phyloP scores from a whole-genome alignment of 2,113 vertebrate species.

The Sebastes schlegelii region DNA sequence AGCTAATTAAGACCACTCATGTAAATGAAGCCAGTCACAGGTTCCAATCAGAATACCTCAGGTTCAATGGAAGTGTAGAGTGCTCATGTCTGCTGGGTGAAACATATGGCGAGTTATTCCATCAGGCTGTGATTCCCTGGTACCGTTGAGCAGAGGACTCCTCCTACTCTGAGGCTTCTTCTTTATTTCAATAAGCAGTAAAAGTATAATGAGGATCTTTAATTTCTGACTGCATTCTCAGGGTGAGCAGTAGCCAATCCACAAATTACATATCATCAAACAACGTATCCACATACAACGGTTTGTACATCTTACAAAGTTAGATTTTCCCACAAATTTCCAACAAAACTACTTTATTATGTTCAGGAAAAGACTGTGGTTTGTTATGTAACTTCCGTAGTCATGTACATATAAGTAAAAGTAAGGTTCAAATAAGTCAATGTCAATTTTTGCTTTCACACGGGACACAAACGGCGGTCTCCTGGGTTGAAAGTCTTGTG shows the following conservation, averaged over 20 bases:
- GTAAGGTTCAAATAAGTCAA: background rate
- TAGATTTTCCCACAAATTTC: too few relatives aligned
- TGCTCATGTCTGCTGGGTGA: background rate
- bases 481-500: background rate
- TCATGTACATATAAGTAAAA: background rate
- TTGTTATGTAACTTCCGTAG: background rate
- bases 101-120: background rate
- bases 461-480: background rate
- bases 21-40: constrained; percentile 10
- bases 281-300: too few relatives aligned
- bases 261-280: too few relatives aligned
- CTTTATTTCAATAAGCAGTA: background rate
- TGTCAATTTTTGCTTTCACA: background rate
- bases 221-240: background rate
- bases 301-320: too few relatives aligned
- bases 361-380: background rate
- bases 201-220: constrained; percentile 9
- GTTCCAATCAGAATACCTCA: constrained; percentile 18
- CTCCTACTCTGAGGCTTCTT: background rate
- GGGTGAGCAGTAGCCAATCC: background rate
- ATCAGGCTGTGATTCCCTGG: background rate
- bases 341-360: background rate
- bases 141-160: background rate
- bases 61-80: constrained; percentile 11
- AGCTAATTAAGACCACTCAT: constrained; percentile 33